Evolutionary conservation across 2,113 vertebrate species (phyloP), one percentile per base, ranked within the genome.

Genomic region (Cololabis saira): DNA sequence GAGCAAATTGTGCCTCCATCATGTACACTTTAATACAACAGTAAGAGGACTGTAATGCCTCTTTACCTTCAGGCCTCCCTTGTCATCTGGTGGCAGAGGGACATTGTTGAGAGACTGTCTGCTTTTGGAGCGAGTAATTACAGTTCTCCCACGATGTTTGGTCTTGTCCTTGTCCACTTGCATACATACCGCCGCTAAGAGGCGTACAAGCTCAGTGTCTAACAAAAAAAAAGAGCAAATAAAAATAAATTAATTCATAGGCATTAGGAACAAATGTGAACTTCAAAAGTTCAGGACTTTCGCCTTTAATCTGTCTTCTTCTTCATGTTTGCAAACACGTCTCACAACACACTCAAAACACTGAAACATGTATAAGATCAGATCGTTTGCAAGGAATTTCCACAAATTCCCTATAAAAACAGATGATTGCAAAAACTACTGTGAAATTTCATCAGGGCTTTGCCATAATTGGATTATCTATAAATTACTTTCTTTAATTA

Each of bases 161-260:
- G 84, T 91, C 87, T 94, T 97, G 59, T 96, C 97, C 81, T 94
- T 98, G 73, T 95, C 95, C 49, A 95, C 92, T 82, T 95, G 96
- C 96, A 99, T 97, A 76, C 97, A 99, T n/a, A 98, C 97, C 2
- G 97, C 97, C 1, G 97, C 98, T 68, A 99, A 78, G 64, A 98
- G 90, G 48, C 97, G 93, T 33, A 99, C 97, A 84, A 99, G 90
- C 90, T 99, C 98, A 1, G 97, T 98, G 86, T 99, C 98, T 98
- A 72, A 60, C 59, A 47, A 61, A 58, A 43, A 14, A 33, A 10
- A 78, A 47, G 27, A 2, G 44, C n/a, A 56, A 19, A 57, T n/a
- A 45, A 11, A 1, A 37, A 37, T n/a, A n/a, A 37, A 37, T 37
- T 7, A 37, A 37, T 37, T 37, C 6, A 37, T 37, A 37, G 1